Evolutionary conservation across 2,113 vertebrate species (phyloP), one percentile per base, ranked within the genome.

Genomic region (Periophthalmus modestus): DNA sequence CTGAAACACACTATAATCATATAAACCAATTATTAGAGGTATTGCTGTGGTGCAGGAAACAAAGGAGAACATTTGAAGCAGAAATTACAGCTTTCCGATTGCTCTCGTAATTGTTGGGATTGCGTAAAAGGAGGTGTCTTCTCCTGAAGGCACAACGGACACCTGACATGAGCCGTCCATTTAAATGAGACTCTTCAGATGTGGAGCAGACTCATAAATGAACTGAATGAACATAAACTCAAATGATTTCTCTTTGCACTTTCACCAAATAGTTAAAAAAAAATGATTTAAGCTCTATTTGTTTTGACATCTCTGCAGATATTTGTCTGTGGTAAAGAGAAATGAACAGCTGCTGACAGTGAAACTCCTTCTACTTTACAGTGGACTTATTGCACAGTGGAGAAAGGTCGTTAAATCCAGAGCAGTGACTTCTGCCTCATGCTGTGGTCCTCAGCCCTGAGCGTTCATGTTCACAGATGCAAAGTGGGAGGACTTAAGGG

Each of bases 401-500:
- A 59, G 23, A 24, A 58, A 1, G 21, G 21, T 58, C 24, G 21
- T 62, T 62, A 34, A 62, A 34, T 33, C 13, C 28, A 59, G 7
- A 59, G 6, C 48, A 7, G 19, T 55, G 52, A n/a, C 19, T 55
- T 54, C 21, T 55, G 52, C 10, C 19, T 65, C 21, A 39, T 62
- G 59, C 16, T 2, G 21, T 59, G 58, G 21, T 12, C 24, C 11
- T 33, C 14, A 16, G 28, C 24, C 58, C 58, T 36, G 28, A 3
- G 28, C 28, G 10, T 43, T 43, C 18, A n/a, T 39, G 63, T 66
- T 77, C 73, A 82, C 83, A 88, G 81, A 80, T 72, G 81, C 59
- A 69, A 72, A 87, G 85, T 81, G 87, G 85, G 81, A 84, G 75
- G 80, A 80, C 71, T 82, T 55, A 79, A 87, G 93, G 91, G 90